These are phyloP conservation scores for Lampris incognitus DNA, from an alignment of 2,113 vertebrate species.

Conservation along the genomic window DNA sequence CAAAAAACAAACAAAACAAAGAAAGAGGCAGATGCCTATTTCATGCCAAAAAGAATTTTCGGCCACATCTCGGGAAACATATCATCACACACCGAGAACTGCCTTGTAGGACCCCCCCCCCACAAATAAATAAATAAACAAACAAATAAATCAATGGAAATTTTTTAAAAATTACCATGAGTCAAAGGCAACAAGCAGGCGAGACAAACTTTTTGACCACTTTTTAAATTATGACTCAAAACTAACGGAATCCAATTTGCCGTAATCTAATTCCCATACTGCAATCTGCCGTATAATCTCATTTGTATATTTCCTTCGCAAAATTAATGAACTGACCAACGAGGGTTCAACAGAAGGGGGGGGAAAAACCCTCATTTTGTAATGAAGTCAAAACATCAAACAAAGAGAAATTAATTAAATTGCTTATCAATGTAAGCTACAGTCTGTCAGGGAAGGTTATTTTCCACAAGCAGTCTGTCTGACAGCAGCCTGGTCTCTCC, in stretches of 20 bases:
- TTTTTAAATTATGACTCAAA: constrained; percentile 73
- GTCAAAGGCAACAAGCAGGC: constrained; percentile 7
- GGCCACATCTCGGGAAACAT: constrained; percentile 27
- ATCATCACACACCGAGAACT: constrained; percentile 36
- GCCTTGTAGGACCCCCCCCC: constrained; percentile 41
- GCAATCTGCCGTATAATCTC: constrained; percentile 73
- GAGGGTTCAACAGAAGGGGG: constrained; percentile 38
- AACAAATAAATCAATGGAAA: no score
- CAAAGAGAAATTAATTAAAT: constrained; percentile 81
- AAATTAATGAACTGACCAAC: constrained; percentile 74
- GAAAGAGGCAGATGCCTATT: constrained; percentile 23
- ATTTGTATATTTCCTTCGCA: constrained; percentile 73
- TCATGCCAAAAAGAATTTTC: constrained; percentile 33
- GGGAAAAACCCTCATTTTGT: constrained; percentile 54
- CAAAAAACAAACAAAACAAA: background rate
- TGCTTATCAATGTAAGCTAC: constrained; percentile 74
- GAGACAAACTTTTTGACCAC: constrained; percentile 55
- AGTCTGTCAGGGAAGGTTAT: constrained; percentile 69
- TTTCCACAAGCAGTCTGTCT: constrained; percentile 58
- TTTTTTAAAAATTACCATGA: constrained; percentile 33
- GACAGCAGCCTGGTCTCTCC: constrained; percentile 56
- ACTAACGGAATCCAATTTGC: constrained; percentile 76
- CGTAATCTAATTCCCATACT: constrained; percentile 62
- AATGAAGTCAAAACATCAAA: constrained; percentile 80
- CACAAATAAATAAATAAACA: constrained; percentile 36